Conservation (phyloP, 2,888 invertebrate genomes). For the Torymus auratus region DNA sequence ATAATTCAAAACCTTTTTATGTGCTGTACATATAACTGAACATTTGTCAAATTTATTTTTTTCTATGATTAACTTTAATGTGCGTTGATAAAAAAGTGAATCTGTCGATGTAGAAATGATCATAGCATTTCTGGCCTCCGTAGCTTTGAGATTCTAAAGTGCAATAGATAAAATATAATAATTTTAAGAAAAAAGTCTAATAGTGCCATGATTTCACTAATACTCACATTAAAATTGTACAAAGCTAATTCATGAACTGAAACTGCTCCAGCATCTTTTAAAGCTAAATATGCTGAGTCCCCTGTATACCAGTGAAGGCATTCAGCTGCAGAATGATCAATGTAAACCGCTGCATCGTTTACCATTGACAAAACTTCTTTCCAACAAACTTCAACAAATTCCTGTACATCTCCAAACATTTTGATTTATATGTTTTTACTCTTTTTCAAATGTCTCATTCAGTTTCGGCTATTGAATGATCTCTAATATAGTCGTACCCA, state of each 20-base stretch:
- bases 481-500: too few relatives aligned
- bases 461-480: too few relatives aligned
- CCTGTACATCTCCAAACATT: slow-evolving; percentile 57
- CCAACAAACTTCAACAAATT: slow-evolving; percentile 81
- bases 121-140: slow-evolving; percentile 76
- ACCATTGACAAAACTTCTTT: slow-evolving; percentile 80
- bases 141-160: slow-evolving; percentile 73
- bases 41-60: slow-evolving; percentile 82
- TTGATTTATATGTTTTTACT: neutral
- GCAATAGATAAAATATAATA: slow-evolving; percentile 14
- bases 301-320: slow-evolving; percentile 85
- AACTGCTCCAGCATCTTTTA: slow-evolving; percentile 81
- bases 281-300: slow-evolving; percentile 76
- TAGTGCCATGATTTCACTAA: slow-evolving; percentile 71
- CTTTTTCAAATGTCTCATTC: neutral
- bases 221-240: slow-evolving; percentile 72
- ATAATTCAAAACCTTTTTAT: slow-evolving; percentile 78
- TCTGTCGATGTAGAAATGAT: slow-evolving; percentile 81
- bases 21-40: slow-evolving; percentile 80
- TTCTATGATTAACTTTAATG: slow-evolving; percentile 80
- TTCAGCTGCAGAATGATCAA: slow-evolving; percentile 82
- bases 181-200: slow-evolving; percentile 5
- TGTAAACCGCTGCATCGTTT: slow-evolving; percentile 81
- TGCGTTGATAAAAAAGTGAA: slow-evolving; percentile 78
- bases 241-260: slow-evolving; percentile 82